Percentiles rank a stretch among this genome's conserved stretches.
Conservation (phyloP, 2,113 vertebrate genomes). For the Galemys pyrenaicus region DNA sequence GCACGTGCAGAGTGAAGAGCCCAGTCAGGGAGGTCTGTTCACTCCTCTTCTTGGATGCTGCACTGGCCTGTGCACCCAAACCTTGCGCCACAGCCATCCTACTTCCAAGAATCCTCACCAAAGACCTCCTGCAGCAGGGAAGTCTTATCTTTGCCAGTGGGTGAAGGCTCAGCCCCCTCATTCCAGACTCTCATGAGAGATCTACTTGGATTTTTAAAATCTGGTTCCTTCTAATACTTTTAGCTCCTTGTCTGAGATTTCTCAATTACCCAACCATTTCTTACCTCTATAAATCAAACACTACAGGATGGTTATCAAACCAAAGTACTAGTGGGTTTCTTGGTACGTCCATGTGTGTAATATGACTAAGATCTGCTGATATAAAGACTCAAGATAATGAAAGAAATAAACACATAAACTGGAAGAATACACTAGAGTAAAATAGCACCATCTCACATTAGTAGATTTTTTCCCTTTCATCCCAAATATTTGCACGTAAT, state of each 20-base stretch:
- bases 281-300: slow-evolving; percentile 3
- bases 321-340: not conserved
- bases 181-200: not conserved
- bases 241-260: not conserved
- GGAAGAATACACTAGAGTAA: not conserved
- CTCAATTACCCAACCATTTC: not conserved
- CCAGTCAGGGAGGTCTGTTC: not conserved
- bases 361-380: not conserved
- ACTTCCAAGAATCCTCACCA: not conserved
- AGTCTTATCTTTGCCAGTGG: not conserved
- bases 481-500: not conserved
- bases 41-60: not conserved
- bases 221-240: not conserved
- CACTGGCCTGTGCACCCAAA: not conserved
- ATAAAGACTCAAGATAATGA: not conserved
- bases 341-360: not conserved
- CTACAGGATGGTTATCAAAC: not conserved
- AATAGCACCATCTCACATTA: not conserved
- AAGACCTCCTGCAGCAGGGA: not conserved
- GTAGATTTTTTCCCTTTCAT: not conserved
- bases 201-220: slow-evolving; percentile 12
- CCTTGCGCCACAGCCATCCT: not conserved
- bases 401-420: not conserved
- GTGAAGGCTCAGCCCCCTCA: not conserved
- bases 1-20: not conserved